Base-by-base conservation (phyloP, 35 echinoderm and acorn worm genomes). In the Ophioderma brevispina region DNA sequence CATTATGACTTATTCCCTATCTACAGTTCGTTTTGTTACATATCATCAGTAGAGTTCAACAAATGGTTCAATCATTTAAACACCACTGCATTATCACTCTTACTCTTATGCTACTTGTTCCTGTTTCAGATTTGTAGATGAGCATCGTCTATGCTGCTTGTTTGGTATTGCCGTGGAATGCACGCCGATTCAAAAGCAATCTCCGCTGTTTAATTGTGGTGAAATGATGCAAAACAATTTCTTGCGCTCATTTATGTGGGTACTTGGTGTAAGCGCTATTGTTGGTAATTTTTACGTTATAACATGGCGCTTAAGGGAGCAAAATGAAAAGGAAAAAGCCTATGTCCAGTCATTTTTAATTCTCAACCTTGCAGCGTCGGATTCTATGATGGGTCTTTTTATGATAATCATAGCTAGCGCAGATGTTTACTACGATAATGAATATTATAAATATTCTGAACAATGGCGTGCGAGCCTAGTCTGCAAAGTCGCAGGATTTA, bases 351-450 rank as follows among this genome's bases (percentile, higher is more conserved):
- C 40, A 3, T 49, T 89, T 38, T 78, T 94, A 15, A 85, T 94
- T 21, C 49, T 70, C 43, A 94, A 94, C 40, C 46, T 94, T 21
- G 86, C 92, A 30, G 14, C 89, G 32, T 70, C 92, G 13, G 92
- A 94, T 42, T 82, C 77, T 35, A 46, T 94, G 86, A 94, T 94
- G 92, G 92, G 92, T 38, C 11, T 94, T 35, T 94, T 89, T 32
- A 88, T 94, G 86, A 32, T 94, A 32, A 94, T 81, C 0, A 84
- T 94, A 21, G 92, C 86, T 25, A 41, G 37, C 25, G 78, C 78
- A 21, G 92, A 94, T 59, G 36, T 85, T 10, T 83, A 76, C 31
- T 94, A 63, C 39, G 38, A 87, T 33, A 85, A 80, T 5, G 55
- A 55, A 6, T 94, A 94, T 63, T 75, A 75, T 37, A 23, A 38